A percentile compares a stretch with the other conserved stretches of the same genome.
Evolutionary conservation across 2,888 invertebrate species (phyloP).

Genomic region (Meteorus cinctellus): DNA sequence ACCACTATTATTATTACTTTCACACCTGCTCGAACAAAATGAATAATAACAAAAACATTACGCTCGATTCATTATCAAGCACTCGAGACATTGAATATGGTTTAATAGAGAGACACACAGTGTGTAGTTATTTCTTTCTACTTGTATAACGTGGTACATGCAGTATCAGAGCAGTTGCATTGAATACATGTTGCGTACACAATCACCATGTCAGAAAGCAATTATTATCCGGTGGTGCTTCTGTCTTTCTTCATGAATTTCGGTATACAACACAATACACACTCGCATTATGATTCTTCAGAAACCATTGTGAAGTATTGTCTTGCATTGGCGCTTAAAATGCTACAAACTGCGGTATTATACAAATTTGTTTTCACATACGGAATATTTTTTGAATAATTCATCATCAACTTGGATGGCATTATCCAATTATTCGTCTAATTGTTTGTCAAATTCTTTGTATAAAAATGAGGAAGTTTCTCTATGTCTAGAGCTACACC

Average conservation of each 20-base stretch:
- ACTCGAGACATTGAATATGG: conserved; percentile 44
- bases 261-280: neutral
- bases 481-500: too few relatives aligned
- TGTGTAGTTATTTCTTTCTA: neutral
- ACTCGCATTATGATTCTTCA: neutral
- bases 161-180: conserved; percentile 19
- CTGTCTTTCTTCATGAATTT: neutral
- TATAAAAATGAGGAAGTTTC: too few relatives aligned
- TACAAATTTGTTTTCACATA: too few relatives aligned
- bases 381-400: too few relatives aligned
- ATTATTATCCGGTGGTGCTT: conserved; percentile 28
- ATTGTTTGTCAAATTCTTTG: too few relatives aligned
- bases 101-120: conserved; percentile 39
- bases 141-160: neutral
- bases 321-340: neutral
- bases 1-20: conserved; percentile 39
- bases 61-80: conserved; percentile 31
- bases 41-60: conserved; percentile 37
- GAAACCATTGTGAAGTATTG: neutral
- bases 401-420: too few relatives aligned
- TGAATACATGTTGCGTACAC: conserved; percentile 35
- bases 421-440: too few relatives aligned
- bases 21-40: conserved; percentile 46
- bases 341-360: too few relatives aligned
- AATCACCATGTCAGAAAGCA: conserved; percentile 28